Evolutionary conservation across 2,797 vertebrate genomes (phyloP), one percentile per base, ranked within the genome.

Genomic region (Phataginus tricuspis): DNA sequence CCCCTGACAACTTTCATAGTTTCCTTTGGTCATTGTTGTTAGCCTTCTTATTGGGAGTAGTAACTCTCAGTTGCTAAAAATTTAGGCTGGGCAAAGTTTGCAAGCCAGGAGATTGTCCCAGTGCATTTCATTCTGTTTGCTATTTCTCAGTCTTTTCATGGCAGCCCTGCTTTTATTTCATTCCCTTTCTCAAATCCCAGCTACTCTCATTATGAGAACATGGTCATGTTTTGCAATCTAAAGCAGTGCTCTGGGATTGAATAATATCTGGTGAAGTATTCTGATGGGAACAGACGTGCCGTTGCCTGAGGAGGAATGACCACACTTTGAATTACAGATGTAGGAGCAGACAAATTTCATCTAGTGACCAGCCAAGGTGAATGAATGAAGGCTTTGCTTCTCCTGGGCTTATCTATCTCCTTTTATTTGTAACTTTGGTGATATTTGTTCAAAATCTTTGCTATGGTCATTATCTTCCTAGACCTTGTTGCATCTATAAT

Each of bases 311-410:
- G 66, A 75, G 49, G 5, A 77, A 19, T 34, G 68, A 75, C 80
- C 93, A 74, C 51, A 85, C 66, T 91, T 94, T 45, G 80, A 75
- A 80, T 95, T 78, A 71, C 7, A 84, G 57, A 6, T 53, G 31
- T 15, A 37, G 57, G 5, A n/a, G 21, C 29, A 64, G 68, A 64
- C 1, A 39, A 31, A 34, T 34, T 71, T 11, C 34, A 12, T 61
- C 51, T 85, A 64, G 19, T 69, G 25, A 45, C 57, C 59, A 42
- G 34, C 49, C 49, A 34, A 61, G 37, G 31, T 45, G 31, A 64
- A 61, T n/a, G 68, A 91, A 29, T 23, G 13, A 86, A 59, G 72
- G 25, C 12, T 14, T 37, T 75, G 12, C 45, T 91, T 45, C 53
- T 31, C 29, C 13, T 57, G 19, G 18, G 37, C 5, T 69, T 39